These are phyloP conservation scores for Synanthedon formicaeformis DNA, from an alignment of 2,888 invertebrate species.

Conservation along the genomic window DNA sequence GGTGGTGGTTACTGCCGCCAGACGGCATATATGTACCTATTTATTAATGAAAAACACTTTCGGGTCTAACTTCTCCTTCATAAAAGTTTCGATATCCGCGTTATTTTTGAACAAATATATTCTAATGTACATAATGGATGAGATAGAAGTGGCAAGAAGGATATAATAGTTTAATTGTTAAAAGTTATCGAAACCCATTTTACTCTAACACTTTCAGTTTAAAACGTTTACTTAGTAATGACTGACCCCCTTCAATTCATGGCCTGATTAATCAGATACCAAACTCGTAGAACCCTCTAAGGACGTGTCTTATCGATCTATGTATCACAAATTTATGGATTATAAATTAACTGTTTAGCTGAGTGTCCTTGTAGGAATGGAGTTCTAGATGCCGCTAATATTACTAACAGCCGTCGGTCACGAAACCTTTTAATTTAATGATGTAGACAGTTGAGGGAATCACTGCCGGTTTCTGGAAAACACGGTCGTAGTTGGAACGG, in stretches of 20 bases:
- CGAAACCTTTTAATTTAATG: constrained; percentile 54
- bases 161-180: too few species aligned
- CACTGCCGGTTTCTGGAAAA: neutral
- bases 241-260: constrained; percentile 2
- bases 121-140: too few species aligned
- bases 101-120: too few species aligned
- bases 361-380: constrained; percentile 33
- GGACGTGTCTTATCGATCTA: constrained; percentile 47
- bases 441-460: constrained; percentile 28
- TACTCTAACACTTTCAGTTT: too few species aligned
- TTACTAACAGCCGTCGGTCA: constrained; percentile 45
- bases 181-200: too few species aligned
- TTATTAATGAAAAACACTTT: too few species aligned
- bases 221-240: neutral
- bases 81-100: too few species aligned
- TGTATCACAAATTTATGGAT: constrained; percentile 46
- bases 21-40: too few species aligned
- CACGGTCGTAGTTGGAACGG: constrained; percentile 7
- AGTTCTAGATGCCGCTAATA: constrained; percentile 36
- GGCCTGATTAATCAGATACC: constrained; percentile 21
- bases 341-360: constrained; percentile 44
- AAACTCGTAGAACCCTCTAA: constrained; percentile 28
- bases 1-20: too few species aligned
- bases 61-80: too few species aligned
- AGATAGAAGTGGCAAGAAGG: too few species aligned